Conservation (phyloP, 92 coral and sea anemone species). For the Parazoanthus atlanticus region DNA sequence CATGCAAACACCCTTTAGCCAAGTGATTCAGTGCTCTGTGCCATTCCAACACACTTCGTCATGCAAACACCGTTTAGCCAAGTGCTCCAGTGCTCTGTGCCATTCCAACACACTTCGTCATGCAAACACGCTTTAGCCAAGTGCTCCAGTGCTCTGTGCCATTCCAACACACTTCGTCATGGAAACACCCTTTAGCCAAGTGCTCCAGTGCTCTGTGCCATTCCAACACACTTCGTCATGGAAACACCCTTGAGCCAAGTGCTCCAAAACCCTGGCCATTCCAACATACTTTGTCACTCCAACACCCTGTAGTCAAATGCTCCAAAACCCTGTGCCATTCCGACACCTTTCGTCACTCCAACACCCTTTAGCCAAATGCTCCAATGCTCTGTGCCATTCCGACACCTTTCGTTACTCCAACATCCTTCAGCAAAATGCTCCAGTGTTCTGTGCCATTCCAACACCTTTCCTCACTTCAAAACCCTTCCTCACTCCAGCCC, state of each 20-base stretch:
- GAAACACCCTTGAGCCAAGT: too few relatives aligned
- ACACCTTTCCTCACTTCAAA: too few relatives aligned
- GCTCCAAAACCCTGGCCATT: too few relatives aligned
- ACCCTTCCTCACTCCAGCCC: too few relatives aligned
- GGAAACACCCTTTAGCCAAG: too few relatives aligned
- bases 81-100: not conserved
- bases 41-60: not conserved
- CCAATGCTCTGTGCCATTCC: not conserved
- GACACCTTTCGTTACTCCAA: too few relatives aligned
- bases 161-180: not conserved
- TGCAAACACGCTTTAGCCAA: not conserved
- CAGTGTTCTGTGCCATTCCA: not conserved
- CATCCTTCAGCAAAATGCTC: not conserved
- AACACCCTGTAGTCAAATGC: too few relatives aligned
- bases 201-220: too few relatives aligned
- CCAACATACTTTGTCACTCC: too few relatives aligned
- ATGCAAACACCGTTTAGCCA: not conserved
- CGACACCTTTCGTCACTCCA: not conserved
- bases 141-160: not conserved
- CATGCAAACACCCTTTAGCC: not conserved
- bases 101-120: not conserved
- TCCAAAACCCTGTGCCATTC: too few relatives aligned
- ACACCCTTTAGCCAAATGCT: not conserved
- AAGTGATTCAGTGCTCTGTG: too few relatives aligned
- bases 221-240: too few relatives aligned